Evolutionary conservation across 2,113 vertebrate species (phyloP), one percentile per base, ranked within the genome.

Genomic region (Mixornis gularis): DNA sequence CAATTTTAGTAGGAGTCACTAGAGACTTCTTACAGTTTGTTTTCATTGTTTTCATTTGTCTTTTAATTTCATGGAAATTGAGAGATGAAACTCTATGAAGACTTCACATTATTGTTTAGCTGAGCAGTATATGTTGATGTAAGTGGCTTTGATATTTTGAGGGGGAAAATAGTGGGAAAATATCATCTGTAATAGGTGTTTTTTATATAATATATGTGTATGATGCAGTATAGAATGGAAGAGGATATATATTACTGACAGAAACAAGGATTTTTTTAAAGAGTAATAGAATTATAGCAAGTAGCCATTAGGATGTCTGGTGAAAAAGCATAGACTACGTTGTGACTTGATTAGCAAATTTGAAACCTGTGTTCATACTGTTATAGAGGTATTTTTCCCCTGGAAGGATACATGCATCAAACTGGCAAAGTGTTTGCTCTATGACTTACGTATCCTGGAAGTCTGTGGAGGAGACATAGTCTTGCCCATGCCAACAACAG

Each of bases 21-120:
- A 77, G 68, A 94, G 36, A 15, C n/a, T 93, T 95, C 60, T 88
- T 91, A 55, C 10, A 59, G 29, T 89, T 92, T 71, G 36, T 86
- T 93, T 92, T 77, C 56, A 55, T 68, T 89, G 62, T 68, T 74
- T 74, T 82, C 6, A 76, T 82, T 89, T 89, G 30, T 76, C 78
- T 76, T 82, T 69, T 46, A 29, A 55, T 91, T 89, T 93, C 48
- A 60, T 48, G 62, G 63, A 91, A 76, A 48, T 7, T 66, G 63
- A 80, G 89, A 80, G 40, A 83, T 95, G 51, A 65, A 49, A 74
- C 9, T 44, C 38, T 41, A 15, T 48, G 48, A 92, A 74, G 25
- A 29, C 21, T 88, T 66, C 15, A 70, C 15, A 10, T 63, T 82
- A 72, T 73, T 91, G 24, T 79, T 79, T 65, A 66, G 34, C 51